phyloP scores from a whole-genome alignment of 2,797 vertebrate species.

The Oreonectes daqikongensis region DNA sequence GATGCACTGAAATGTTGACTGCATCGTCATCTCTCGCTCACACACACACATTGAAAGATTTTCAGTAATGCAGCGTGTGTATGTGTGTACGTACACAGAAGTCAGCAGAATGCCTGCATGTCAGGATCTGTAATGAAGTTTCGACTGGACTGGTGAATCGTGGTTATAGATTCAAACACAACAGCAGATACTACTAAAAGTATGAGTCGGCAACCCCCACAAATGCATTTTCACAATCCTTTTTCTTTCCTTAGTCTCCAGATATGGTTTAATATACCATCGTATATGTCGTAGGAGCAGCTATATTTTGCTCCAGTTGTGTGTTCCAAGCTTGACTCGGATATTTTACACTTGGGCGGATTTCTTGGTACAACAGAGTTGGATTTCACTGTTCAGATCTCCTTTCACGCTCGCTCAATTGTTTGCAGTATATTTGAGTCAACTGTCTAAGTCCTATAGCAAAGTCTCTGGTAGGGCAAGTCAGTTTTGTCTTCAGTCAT shows the following conservation, averaged over 20 bases:
- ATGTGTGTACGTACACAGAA: too few species aligned
- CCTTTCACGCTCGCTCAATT: background rate
- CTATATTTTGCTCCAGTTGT: background rate
- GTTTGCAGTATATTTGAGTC: background rate
- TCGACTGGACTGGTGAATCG: too few species aligned
- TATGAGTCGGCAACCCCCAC: background rate
- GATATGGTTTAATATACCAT: background rate
- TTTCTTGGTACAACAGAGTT: background rate
- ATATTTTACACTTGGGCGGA: background rate
- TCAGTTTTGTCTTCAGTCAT: background rate
- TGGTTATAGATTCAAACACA: background rate
- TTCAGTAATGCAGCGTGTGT: too few species aligned
- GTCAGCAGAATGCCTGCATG: too few species aligned
- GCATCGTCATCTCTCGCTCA: slow-evolving; percentile 13
- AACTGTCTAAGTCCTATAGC: background rate
- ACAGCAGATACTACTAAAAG: background rate
- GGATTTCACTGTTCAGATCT: background rate
- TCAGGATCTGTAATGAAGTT: too few species aligned
- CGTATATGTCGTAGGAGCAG: background rate
- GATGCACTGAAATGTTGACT: slow-evolving; percentile 22
- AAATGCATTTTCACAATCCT: background rate
- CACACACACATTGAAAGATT: too few species aligned
- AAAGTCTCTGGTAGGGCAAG: background rate
- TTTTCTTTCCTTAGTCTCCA: background rate
- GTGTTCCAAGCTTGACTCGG: background rate